Evolutionary conservation across 2,888 invertebrate genomes (phyloP), one percentile per base, ranked within the genome.

Genomic region (Tiphia femorata): DNA sequence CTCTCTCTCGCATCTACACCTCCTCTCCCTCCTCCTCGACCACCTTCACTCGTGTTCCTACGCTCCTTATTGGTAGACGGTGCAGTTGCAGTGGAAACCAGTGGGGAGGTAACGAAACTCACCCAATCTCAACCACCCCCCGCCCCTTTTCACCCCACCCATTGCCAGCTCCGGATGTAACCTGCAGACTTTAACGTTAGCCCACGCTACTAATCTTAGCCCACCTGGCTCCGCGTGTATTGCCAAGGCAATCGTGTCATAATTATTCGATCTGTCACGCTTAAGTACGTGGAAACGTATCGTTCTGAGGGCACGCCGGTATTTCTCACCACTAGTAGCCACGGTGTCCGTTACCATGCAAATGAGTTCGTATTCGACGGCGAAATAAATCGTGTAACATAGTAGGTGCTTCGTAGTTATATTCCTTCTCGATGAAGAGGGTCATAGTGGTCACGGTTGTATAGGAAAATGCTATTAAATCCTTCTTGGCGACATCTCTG

Each of bases 151-250:
- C 17, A 35, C 17, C 35, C 17, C 17, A 35, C 35, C 35, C 35
- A 14, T 16, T 8, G 35, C 14, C 35, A 16, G 10, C 37, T 16
- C 19, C 40, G 40, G 21, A 16, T 25, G 27, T 42, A 14, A 10
- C 46, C 25, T 23, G 5, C 47, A 52, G 51, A 61, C 64, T 71
- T 64, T 56, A 64, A 58, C 66, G 61, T 65, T 60, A 55, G 60
- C 41, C 49, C 55, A 56, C 44, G 58, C 62, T 51, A 71, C 70
- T 75, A 76, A 77, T 76, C 71, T 70, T 67, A 54, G 64, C 61
- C 55, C 73, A 76, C 73, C 73, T 76, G 73, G 67, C 47, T 46
- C 59, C 23, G 59, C 62, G 55, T 64, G 67, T 58, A 63, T 64
- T 64, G 65, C 62, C 54, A 23, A 46, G 58, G 64, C 58, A 62